Conservation (phyloP, 2,888 invertebrate species). For the Aradus depressus region DNA sequence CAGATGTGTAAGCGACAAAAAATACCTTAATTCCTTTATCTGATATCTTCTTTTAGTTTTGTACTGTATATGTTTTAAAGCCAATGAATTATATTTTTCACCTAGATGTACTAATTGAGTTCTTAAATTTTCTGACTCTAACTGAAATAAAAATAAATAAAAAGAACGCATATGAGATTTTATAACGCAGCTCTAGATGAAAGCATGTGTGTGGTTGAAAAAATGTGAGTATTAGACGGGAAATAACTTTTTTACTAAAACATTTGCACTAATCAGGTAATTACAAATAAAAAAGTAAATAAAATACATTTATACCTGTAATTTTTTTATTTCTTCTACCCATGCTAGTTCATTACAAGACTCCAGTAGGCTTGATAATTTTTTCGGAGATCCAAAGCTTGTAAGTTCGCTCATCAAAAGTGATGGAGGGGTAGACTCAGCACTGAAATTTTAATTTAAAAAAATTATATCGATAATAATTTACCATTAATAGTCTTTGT, state of each 20-base stretch:
- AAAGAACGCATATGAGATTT: no score
- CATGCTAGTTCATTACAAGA: constrained; percentile 33
- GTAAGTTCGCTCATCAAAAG: constrained; percentile 33
- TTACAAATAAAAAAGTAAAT: background rate
- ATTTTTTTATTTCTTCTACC: constrained; percentile 34
- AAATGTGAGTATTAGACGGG: background rate
- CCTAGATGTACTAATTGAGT: constrained; percentile 32
- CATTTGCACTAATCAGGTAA: background rate
- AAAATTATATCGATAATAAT: no score
- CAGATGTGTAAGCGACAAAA: background rate
- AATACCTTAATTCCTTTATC: constrained; percentile 34
- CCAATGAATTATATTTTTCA: constrained; percentile 35
- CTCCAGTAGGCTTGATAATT: constrained; percentile 33
- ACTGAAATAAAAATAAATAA: constrained; percentile 32
- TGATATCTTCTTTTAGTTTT: constrained; percentile 35
- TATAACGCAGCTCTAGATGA: no score
- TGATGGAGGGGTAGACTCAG: constrained; percentile 34
- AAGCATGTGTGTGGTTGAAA: no score
- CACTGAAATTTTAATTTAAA: constrained; percentile 28
- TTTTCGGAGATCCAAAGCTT: constrained; percentile 32
- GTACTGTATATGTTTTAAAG: constrained; percentile 34
- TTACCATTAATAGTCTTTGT: no score
- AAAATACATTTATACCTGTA: constrained; percentile 31
- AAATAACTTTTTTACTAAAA: background rate
- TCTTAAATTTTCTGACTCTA: constrained; percentile 33